Percentiles rank a stretch among this genome's conserved stretches.
phyloP scores from a whole-genome alignment of 1,140 invertebrate genomes.

The Philopotamus ludificatus region DNA sequence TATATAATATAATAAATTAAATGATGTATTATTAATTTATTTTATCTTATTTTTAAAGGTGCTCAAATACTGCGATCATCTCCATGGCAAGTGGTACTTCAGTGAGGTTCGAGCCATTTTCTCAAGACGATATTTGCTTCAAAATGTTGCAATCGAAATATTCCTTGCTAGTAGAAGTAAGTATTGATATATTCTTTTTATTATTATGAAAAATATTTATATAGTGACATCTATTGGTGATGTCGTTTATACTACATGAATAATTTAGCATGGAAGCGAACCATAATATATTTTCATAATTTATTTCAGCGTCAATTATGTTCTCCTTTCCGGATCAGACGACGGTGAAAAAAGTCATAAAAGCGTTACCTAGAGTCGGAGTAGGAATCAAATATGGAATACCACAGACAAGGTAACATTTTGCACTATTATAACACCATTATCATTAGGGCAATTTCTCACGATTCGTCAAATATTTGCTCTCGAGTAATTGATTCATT shows the following conservation, averaged over 20 bases:
- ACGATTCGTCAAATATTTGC: neutral
- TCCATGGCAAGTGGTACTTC: conserved; percentile 99
- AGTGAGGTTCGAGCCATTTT: conserved; percentile 98
- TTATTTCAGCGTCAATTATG: conserved; percentile 88
- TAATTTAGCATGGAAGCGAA: neutral
- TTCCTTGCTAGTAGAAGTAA: conserved; percentile 98
- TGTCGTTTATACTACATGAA: too few relatives aligned
- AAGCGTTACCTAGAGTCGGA: conserved; percentile 95
- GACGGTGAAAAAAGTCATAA: conserved; percentile 98
- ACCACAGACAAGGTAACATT: conserved; percentile 85
- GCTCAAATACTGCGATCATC: conserved; percentile 93
- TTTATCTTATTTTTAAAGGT: too few relatives aligned
- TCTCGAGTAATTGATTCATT: conserved; percentile 4
- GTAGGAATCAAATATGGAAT: conserved; percentile 99
- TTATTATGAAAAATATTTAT: conserved; percentile 7
- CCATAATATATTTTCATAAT: conserved; percentile 8
- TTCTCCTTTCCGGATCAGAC: conserved; percentile 96
- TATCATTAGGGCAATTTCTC: neutral
- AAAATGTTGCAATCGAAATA: conserved; percentile 97
- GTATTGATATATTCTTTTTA: conserved; percentile 47
- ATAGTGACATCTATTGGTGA: conserved; percentile 18
- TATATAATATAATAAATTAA: too few relatives aligned
- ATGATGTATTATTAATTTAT: too few relatives aligned
- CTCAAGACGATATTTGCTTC: conserved; percentile 91
- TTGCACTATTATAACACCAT: neutral